Conservation (phyloP, 2,113 vertebrate species). For the Herpailurus yagouaroundi region DNA sequence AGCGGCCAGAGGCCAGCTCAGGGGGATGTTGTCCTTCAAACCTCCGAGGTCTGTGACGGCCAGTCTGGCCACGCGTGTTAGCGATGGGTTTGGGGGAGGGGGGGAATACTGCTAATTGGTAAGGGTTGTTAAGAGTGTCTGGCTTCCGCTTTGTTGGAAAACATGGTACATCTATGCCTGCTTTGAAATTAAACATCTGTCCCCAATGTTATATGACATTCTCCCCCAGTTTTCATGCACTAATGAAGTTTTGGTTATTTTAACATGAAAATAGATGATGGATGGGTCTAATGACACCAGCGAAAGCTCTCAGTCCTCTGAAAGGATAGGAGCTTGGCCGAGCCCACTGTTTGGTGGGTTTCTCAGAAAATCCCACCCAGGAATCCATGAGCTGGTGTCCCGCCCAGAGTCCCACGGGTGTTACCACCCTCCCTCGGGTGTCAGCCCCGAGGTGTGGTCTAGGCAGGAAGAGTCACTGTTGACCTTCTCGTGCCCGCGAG, state of each 20-base stretch:
- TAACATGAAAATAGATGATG: neutral
- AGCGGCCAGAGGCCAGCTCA: neutral
- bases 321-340: neutral
- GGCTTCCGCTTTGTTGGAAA: neutral
- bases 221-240: neutral
- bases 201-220: neutral
- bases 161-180: neutral
- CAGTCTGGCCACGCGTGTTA: neutral
- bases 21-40: rapidly evolving
- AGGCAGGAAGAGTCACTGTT: rapidly evolving
- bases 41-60: neutral
- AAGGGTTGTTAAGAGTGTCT: neutral
- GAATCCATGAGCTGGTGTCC: rapidly evolving
- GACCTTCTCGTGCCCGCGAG: rapidly evolving
- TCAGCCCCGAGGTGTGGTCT: no score
- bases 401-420: rapidly evolving
- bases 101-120: neutral
- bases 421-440: no score
- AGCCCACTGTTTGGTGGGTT: neutral
- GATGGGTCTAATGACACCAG: neutral
- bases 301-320: neutral
- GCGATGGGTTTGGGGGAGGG: rapidly evolving
- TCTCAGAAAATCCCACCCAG: neutral
- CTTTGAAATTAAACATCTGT: slow-evolving; percentile 42
- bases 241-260: slow-evolving; percentile 36